Percentiles rank a stretch among this genome's conserved stretches.
Conservation (phyloP, 2,113 vertebrate species). For the Melanostigma gelatinosum region DNA sequence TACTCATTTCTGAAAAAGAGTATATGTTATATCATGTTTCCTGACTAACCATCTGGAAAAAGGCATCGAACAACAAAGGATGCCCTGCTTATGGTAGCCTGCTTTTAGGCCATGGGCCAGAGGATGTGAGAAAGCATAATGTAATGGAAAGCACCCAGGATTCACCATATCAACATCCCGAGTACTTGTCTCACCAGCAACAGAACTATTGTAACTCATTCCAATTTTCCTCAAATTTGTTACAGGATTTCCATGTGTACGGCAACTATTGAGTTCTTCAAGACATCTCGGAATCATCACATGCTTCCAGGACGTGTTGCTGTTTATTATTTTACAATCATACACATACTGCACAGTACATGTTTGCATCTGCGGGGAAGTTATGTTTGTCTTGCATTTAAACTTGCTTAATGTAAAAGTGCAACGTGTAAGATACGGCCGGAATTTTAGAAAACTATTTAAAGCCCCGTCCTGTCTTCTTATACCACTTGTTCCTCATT, state of each 20-base stretch:
- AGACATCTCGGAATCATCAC: not conserved
- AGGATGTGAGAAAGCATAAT: not conserved
- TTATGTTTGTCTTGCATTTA: not conserved
- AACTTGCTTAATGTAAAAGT: not conserved
- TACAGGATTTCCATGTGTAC: constrained; percentile 25
- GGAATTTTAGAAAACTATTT: too few relatives aligned
- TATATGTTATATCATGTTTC: not conserved
- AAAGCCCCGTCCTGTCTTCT: too few relatives aligned
- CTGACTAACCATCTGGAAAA: not conserved
- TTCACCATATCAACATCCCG: not conserved
- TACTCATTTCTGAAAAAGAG: too few relatives aligned
- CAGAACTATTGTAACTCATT: not conserved
- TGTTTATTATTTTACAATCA: not conserved
- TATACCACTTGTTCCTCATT: too few relatives aligned
- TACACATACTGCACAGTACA: not conserved
- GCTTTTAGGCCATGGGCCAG: too few relatives aligned
- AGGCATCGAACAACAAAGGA: not conserved
- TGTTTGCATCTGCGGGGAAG: not conserved
- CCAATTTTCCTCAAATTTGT: not conserved
- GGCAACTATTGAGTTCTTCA: constrained; percentile 26
- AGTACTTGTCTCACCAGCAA: not conserved
- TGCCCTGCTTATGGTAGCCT: too few relatives aligned
- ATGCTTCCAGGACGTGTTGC: not conserved
- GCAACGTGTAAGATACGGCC: not conserved
- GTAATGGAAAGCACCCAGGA: not conserved